Evolutionary conservation across 2,888 invertebrate species (phyloP).

Genomic region (Rhimphoctona megacephalus): DNA sequence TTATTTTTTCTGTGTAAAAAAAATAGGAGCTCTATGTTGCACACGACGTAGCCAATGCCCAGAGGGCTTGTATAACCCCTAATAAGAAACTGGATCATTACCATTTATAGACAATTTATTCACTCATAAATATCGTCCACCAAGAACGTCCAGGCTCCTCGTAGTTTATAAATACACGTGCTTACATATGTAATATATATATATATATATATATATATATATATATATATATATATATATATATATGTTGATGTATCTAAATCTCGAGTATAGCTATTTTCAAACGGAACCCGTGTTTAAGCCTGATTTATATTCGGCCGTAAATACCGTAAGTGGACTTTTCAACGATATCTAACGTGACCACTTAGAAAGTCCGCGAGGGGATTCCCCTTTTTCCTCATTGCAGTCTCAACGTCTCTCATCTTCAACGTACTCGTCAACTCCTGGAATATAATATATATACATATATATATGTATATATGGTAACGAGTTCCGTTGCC

Average conservation of each 20-base stretch:
- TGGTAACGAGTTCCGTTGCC: constrained; percentile 6
- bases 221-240: not conserved
- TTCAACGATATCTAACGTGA: constrained; percentile 67
- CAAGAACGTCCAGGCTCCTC: constrained; percentile 35
- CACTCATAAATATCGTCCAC: constrained; percentile 61
- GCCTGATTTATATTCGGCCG: constrained; percentile 67
- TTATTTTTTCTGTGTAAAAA: constrained; percentile 1
- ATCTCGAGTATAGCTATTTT: constrained; percentile 62
- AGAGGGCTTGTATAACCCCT: constrained; percentile 45
- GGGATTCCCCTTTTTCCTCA: constrained; percentile 39
- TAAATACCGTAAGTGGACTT: constrained; percentile 69
- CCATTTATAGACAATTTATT: constrained; percentile 69
- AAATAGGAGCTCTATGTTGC: not conserved
- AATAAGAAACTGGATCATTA: constrained; percentile 69
- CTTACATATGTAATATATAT: not conserved
- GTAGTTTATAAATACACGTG: constrained; percentile 54
- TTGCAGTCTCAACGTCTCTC: constrained; percentile 45
- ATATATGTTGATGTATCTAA: constrained; percentile 13
- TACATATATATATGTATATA: not conserved
- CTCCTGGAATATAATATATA: constrained; percentile 6
- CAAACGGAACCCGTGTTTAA: constrained; percentile 63
- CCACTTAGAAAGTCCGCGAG: constrained; percentile 58
- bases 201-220: constrained; percentile 6
- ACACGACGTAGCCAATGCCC: constrained; percentile 16
- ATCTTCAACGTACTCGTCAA: constrained; percentile 50